Percentiles rank a stretch among this genome's conserved stretches.
phyloP scores from a whole-genome alignment of 2,797 vertebrate species.

The Gephyroberyx darwinii region DNA sequence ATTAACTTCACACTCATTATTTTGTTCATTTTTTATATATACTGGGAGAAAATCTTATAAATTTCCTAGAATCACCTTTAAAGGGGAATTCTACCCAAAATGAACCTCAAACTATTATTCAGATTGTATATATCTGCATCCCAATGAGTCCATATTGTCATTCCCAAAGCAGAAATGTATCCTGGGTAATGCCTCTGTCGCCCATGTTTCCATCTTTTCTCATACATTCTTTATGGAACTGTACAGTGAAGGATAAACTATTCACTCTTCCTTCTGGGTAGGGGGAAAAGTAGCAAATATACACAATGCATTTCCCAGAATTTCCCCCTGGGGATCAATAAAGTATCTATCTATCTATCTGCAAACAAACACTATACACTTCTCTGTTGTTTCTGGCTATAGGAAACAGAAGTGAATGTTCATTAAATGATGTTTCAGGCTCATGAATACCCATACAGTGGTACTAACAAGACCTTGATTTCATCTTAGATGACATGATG shows the following conservation, averaged over 20 bases:
- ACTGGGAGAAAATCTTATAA: constrained; percentile 33
- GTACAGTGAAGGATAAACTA: not conserved
- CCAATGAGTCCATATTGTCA: too few species aligned
- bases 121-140: constrained; percentile 37
- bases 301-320: too few species aligned
- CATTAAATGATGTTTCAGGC: not conserved
- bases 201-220: not conserved
- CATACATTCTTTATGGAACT: not conserved
- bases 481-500: too few species aligned
- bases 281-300: too few species aligned
- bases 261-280: too few species aligned
- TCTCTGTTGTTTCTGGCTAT: not conserved
- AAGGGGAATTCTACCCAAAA: constrained; percentile 16
- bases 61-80: constrained; percentile 34
- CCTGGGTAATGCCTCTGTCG: constrained; percentile 14
- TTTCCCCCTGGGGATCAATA: too few species aligned
- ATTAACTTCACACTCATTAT: constrained; percentile 41
- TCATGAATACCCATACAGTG: not conserved
- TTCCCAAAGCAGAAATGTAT: constrained; percentile 8
- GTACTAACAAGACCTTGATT: not conserved
- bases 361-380: not conserved
- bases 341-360: too few species aligned
- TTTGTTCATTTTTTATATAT: constrained; percentile 41
- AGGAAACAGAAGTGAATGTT: not conserved
- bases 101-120: constrained; percentile 8